Base-by-base conservation (phyloP, 2,113 vertebrate genomes). In the Vanacampus margaritifer region DNA sequence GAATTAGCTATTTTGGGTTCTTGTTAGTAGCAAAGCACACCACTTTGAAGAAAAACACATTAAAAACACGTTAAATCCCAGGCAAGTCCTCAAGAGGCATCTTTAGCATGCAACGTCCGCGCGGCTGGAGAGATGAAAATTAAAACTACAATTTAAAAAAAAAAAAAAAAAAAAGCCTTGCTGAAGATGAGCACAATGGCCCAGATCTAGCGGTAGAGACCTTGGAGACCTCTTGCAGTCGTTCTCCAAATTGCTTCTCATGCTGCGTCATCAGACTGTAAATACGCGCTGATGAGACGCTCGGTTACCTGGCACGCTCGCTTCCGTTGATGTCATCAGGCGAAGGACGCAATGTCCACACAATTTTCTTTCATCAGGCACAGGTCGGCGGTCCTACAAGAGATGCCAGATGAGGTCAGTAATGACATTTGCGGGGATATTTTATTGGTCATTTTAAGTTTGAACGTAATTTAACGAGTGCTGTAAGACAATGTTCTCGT, bases 381-480 rank as follows among this genome's bases (percentile, higher is more conserved):
- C 3, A 54, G 84, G 82, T 86, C 80, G 87, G 58, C 26, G 37
- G 67, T 17, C 17, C 35, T 41, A 65, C 41, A 19, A 19, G 59
- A 70, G 62, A 77, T 53, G 68, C 37, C 45, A 73, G 73, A 54
- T 36, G 64, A 71, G 76, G 65, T 72, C 78, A 56, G 23, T 60
- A 64, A 81, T 89, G 87, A 84, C 84, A 90, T 87, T 89, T 84
- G 48, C 64, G 74, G 68, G 73, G 84, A 72, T 84, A 86, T 84
- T 85, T 84, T 78, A 77, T 51, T 14, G 56, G 45, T 69, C 56
- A 51, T 73, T 79, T n/a, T 75, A 50, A 58, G 9, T 63, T 70
- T 73, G 57, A 80, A 81, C 75, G 71, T 28, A 26, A 46, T 79
- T 75, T 72, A 64, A 64, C 56, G 23, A 67, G 28, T 23, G 32